These are phyloP conservation scores for Puma concolor DNA, from an alignment of 2,113 vertebrate species.

Conservation along the genomic window DNA sequence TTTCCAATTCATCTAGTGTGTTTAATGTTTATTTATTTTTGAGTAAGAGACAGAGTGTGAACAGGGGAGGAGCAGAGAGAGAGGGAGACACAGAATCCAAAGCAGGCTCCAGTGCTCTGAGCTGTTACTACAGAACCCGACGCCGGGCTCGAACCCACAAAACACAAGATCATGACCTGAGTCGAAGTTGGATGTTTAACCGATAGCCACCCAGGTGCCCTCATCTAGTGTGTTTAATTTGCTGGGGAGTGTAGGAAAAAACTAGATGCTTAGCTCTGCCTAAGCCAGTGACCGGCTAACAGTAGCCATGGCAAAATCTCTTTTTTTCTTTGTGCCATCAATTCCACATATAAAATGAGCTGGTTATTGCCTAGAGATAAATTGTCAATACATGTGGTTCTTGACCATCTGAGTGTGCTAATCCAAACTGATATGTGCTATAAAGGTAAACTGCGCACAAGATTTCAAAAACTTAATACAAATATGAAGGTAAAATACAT, in stretches of 20 bases:
- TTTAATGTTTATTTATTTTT: background rate
- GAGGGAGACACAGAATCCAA: too few relatives aligned
- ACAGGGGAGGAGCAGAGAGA: too few relatives aligned
- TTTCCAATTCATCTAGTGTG: background rate
- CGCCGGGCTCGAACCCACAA: too few relatives aligned
- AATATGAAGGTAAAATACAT: background rate
- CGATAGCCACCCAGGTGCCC: too few relatives aligned
- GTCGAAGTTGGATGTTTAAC: too few relatives aligned
- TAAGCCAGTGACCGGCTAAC: background rate
- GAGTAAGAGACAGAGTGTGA: too few relatives aligned
- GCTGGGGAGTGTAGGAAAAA: background rate
- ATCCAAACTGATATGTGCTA: background rate
- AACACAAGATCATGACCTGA: too few relatives aligned
- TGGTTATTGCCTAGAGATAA: background rate
- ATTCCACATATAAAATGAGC: background rate
- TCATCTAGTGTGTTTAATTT: background rate
- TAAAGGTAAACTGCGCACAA: background rate
- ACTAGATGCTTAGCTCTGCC: background rate
- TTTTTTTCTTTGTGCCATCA: background rate
- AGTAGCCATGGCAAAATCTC: background rate
- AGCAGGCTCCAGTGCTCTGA: too few relatives aligned
- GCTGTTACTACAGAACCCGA: too few relatives aligned
- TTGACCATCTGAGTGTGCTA: background rate
- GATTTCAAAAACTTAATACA: background rate
- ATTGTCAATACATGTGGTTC: background rate